Base-by-base conservation (phyloP, 2,888 invertebrate species). In the Palloptera scutellata region DNA sequence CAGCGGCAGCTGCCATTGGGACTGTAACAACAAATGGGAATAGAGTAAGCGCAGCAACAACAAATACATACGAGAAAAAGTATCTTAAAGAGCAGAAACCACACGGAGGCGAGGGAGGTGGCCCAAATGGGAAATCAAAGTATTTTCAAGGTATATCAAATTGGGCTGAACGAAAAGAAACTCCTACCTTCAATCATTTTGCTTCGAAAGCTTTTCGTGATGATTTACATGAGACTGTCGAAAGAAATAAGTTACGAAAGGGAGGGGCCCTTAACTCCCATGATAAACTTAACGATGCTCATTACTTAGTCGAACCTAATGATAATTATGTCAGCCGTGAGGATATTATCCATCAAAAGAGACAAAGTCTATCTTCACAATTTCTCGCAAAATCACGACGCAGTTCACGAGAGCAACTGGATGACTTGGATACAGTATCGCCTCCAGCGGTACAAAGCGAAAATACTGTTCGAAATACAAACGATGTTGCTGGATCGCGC, bases 141-240 rank as follows among this genome's bases (percentile, higher is more conserved):
- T 91, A 89, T 78, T 91, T 89, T 78, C 91, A 91, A 75, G 93
- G 93, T 20, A 90, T 93, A 65, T 91, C 90, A 63, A 93, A 94
- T 77, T 93, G 94, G 93, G 90, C 90, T 1, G 92, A 92, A 78
- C 87, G 91, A 65, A 87, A 87, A 61, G 88, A 87, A 20, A 15
- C 73, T 43, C 71, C 73, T 40, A 75, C 76, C 0, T 75, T 78
- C 3, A 81, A 83, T 70, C 84, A 84, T 65, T 84, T 85, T 64
- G 81, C 84, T 9, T 78, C 84, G 8, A 84, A 85, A 71, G 84
- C 83, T 8, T 85, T 85, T 68, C 81, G 84, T 19, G 85, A 85
- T 57, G 85, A 85, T 69, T 70, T 85, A 4, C 82, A 83, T 69
- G 84, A 84, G 53, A 84, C 85, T 1, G 77, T 85, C 12, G 83